phyloP scores from a whole-genome alignment of 1,140 invertebrate genomes.

The Agrilus planipennis region DNA sequence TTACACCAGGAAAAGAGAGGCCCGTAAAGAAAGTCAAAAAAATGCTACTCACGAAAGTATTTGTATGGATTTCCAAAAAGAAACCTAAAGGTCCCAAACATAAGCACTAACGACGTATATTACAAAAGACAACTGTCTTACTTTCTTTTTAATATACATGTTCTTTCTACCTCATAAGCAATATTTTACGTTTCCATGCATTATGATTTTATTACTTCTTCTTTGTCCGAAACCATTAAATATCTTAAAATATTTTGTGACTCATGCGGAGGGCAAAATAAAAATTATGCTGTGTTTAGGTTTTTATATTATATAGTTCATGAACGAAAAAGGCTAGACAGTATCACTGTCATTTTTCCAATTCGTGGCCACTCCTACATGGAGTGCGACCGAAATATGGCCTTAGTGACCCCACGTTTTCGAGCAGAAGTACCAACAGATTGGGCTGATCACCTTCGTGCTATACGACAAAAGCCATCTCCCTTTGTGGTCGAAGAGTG shows the following conservation, averaged over 20 bases:
- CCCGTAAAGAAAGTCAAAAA: conserved; percentile 6
- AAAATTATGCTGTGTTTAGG: conserved; percentile 7
- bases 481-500: conserved; percentile 12
- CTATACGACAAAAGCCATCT: conserved; percentile 13
- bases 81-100: conserved; percentile 8
- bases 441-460: conserved; percentile 12
- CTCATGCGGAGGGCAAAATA: conserved; percentile 6
- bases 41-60: conserved; percentile 7
- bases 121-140: conserved; percentile 11
- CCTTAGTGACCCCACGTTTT: conserved; percentile 16
- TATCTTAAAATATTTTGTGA: conserved; percentile 6
- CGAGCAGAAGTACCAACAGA: conserved; percentile 14
- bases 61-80: conserved; percentile 12
- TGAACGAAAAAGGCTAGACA: background rate
- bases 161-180: background rate
- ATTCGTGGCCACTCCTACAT: conserved; percentile 6
- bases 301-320: conserved; percentile 4
- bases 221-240: background rate
- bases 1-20: conserved; percentile 1
- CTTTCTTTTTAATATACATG: conserved; percentile 10
- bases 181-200: conserved; percentile 2
- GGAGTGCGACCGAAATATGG: conserved; percentile 10
- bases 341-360: background rate
- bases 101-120: conserved; percentile 13
- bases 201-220: background rate